Conservation (phyloP, 2,888 invertebrate species). For the Metellina segmentata region DNA sequence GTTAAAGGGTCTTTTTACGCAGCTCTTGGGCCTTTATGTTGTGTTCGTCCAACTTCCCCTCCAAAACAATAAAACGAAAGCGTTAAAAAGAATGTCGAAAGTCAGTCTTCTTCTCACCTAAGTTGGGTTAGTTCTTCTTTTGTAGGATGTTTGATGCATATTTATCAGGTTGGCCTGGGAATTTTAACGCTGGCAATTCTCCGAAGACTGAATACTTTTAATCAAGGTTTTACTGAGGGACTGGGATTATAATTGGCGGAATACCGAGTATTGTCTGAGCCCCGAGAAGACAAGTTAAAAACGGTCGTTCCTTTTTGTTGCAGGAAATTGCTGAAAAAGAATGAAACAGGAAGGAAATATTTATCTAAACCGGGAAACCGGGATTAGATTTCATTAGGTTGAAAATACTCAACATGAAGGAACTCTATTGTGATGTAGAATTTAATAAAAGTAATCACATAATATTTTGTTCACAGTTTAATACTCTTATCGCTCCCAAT, state of each 20-base stretch:
- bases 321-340: too few relatives aligned
- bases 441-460: too few relatives aligned
- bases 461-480: too few relatives aligned
- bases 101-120: slow-evolving; percentile 36
- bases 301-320: too few relatives aligned
- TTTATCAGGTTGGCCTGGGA: slow-evolving; percentile 32
- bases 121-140: slow-evolving; percentile 10
- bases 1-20: neutral
- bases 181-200: neutral
- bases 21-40: neutral
- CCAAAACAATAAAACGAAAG: slow-evolving; percentile 19
- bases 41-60: neutral
- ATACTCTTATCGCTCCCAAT: too few relatives aligned
- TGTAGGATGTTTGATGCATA: slow-evolving; percentile 36
- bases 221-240: neutral
- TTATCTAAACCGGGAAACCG: too few relatives aligned
- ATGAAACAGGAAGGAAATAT: too few relatives aligned
- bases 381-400: neutral
- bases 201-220: slow-evolving; percentile 9
- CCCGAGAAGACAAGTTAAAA: neutral
- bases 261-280: neutral
- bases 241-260: neutral
- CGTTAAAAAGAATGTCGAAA: slow-evolving; percentile 25
- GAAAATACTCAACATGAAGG: neutral
- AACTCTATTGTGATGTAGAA: too few relatives aligned